A percentile compares a stretch with the other conserved stretches of the same genome.
These are phyloP conservation scores for Enteromius paludinosus DNA, from an alignment of 2,797 vertebrate genomes.

Conservation along the genomic window DNA sequence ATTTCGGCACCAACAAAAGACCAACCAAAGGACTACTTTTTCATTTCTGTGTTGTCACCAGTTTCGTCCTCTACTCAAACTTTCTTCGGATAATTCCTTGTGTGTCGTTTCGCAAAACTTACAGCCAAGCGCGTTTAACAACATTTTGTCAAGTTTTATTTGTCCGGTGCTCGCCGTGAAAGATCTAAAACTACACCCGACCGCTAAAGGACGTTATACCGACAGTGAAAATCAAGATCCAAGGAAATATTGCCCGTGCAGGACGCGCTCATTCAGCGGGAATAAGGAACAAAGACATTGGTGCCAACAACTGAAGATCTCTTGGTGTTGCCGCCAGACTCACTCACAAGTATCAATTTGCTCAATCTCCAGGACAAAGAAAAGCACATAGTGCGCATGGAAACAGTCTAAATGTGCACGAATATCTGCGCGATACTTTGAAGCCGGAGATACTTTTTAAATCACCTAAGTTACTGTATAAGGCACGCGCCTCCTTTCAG, in stretches of 20 bases:
- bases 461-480: slow-evolving; percentile 23
- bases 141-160: not conserved
- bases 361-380: slow-evolving; percentile 13
- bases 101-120: not conserved
- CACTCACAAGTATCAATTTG: slow-evolving; percentile 28
- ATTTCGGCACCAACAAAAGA: slow-evolving; percentile 21
- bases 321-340: slow-evolving; percentile 49
- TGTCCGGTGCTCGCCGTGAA: not conserved
- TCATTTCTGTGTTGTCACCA: not conserved
- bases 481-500: slow-evolving; percentile 5
- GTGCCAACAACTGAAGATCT: slow-evolving; percentile 48
- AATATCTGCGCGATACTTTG: not conserved
- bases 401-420: not conserved
- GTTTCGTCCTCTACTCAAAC: slow-evolving; percentile 3
- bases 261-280: slow-evolving; percentile 60
- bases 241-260: slow-evolving; percentile 30
- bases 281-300: slow-evolving; percentile 66
- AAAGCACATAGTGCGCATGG: not conserved
- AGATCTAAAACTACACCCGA: not conserved
- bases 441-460: slow-evolving; percentile 1
- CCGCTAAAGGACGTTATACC: not conserved
- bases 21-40: slow-evolving; percentile 4
- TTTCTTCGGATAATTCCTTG: slow-evolving; percentile 43
- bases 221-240: not conserved
- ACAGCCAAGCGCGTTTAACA: slow-evolving; percentile 3